Base-by-base conservation (phyloP, 2,888 invertebrate genomes). In the Mythimna lalbum region DNA sequence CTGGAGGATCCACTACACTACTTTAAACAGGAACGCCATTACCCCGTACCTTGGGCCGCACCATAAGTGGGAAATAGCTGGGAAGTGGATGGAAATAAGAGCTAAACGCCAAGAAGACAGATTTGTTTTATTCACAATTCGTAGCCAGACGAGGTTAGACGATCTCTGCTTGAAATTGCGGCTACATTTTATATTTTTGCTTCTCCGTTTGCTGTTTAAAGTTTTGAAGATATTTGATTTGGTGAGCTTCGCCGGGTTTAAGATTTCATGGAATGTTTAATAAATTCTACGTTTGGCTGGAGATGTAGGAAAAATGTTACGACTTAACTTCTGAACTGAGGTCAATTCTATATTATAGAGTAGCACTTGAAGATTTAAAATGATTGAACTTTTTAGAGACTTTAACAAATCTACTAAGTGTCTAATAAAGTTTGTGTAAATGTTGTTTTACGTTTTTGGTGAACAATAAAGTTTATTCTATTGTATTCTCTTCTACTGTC, bases 61-160 rank as follows among this genome's bases (percentile, higher is more conserved):
- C 72, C 68, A 39, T 79, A 88, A 90, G 88, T 87, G 90, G 94
- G 93, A 94, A 94, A 93, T 94, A 93, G 93, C 92, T 88, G 92
- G 90, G 90, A 92, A 93, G 92, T 92, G 90, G 92, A 91, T 93
- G 93, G 92, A 90, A 93, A 93, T 93, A 93, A 93, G 91, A 93
- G 92, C 93, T 94, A 93, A 94, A 93, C 92, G 93, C 88, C 89
- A 90, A 89, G 90, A 92, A 93, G 93, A 93, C 93, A 91, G 93
- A 94, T 94, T 94, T 94, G 93, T 94, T 93, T 94, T 93, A 94
- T 94, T 92, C 92, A 90, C 89, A 88, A 87, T 88, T 89, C 86
- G 74, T 78, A 78, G 70, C 76, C 62, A 71, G 72, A 63, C 67
- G 81, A 73, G 81, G 74, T 78, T 80, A 78, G 67, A 81, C 69